Percentiles rank a stretch among this genome's conserved stretches.
Evolutionary conservation across 2,113 vertebrate species (phyloP).

Genomic region (Anarhynchus alexandrinus): DNA sequence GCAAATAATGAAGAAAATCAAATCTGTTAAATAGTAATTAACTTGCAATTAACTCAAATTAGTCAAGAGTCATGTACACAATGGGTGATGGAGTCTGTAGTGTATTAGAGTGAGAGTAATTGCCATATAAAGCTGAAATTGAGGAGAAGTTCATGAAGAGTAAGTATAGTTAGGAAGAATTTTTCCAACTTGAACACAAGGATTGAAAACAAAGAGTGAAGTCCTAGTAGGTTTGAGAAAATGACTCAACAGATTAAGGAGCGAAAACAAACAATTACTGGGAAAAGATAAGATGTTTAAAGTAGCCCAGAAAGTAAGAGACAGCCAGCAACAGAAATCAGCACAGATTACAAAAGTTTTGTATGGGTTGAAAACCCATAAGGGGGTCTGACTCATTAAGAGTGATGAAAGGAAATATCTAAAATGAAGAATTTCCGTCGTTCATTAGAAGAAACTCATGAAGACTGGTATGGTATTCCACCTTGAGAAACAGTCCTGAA

Average conservation of each 20-base stretch:
- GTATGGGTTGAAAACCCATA: not conserved
- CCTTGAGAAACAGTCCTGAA: not conserved
- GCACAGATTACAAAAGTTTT: not conserved
- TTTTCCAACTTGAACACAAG: not conserved
- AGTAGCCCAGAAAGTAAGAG: not conserved
- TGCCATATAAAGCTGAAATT: not conserved
- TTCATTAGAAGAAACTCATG: not conserved
- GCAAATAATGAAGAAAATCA: constrained; percentile 38
- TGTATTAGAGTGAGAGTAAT: not conserved
- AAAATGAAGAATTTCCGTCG: not conserved
- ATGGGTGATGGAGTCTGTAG: not conserved
- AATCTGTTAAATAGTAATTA: constrained; percentile 33
- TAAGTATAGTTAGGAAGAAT: not conserved
- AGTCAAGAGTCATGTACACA: not conserved
- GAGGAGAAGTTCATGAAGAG: not conserved
- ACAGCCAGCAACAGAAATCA: not conserved
- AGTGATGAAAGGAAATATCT: not conserved
- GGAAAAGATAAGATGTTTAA: not conserved
- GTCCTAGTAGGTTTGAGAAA: not conserved
- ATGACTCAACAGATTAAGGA: not conserved
- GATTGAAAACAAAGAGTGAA: not conserved
- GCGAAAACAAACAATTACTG: not conserved
- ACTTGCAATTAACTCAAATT: constrained; percentile 47
- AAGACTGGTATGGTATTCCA: not conserved
- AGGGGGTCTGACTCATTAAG: not conserved